Base-by-base conservation (phyloP, 53 echinoderm and acorn worm genomes). In the Apostichopus leukothele region DNA sequence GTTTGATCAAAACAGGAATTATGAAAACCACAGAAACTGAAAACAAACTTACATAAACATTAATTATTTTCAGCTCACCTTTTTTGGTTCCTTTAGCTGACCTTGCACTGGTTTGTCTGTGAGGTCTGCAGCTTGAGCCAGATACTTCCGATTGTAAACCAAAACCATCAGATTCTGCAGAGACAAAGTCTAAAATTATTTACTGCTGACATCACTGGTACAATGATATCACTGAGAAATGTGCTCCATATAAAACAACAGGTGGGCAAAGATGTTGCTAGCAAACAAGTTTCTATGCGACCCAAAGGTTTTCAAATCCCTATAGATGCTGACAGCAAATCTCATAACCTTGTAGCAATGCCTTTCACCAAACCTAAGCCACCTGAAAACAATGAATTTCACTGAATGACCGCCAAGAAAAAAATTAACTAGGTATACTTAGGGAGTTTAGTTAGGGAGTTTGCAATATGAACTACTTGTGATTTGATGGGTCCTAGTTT, bases 101-200 rank as follows among this genome's bases (percentile, higher is more conserved):
- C 9, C 52, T 73, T 11, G 18, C 75, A 50, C 14, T 75, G 1
- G 75, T 88, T 53, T 75, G 75, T 19, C 75, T 73, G 39, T 67
- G 50, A 5, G n/a, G 50, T 20, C 67, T 12, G n/a, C 68, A 18
- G 6, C 68, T 50, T 61, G 68, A 19, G 16, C 23, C 19, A 63
- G 63, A 86, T 51, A 75, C 54, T 73, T 88, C 75, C 54, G 76
- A 75, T 8, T 88, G 75, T 50, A 75, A 75, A n/a, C 51, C 75
- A 55, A 75, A 50, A 51, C 88, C 76, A 88, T 75, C 74, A 51
- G 77, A 21, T 71, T 71, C 71, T 71, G 71, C 5, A 71, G 71
- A 18, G n/a, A 71, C 18, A 57, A 57, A 57, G 10, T 57, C 9
- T 8, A 9, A 9, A 57, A 7, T 57, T 57, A 57, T 10, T 10